Evolutionary conservation across 2,113 vertebrate genomes (phyloP).

Genomic region (Vidua macroura): DNA sequence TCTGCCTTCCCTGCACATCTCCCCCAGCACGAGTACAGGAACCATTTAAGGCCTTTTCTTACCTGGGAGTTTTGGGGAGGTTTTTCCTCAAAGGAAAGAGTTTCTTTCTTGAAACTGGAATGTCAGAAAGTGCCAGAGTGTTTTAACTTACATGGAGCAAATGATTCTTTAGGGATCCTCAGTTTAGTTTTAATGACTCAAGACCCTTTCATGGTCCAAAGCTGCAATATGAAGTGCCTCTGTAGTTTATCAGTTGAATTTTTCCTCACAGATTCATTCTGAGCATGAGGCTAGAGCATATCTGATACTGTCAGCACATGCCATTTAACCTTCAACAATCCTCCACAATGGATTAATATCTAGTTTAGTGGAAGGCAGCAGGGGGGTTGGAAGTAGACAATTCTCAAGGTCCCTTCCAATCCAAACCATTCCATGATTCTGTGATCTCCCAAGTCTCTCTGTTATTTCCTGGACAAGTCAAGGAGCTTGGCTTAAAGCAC

Average conservation of each 20-base stretch:
- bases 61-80: not conserved
- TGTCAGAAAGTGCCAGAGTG: not conserved
- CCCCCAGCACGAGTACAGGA: rapidly evolving
- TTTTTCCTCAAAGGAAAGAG: not conserved
- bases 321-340: not conserved
- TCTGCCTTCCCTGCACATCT: not conserved
- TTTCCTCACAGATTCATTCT: not conserved
- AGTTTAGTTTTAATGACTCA: not conserved
- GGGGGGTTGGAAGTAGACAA: not conserved
- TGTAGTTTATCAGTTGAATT: not conserved
- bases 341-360: not conserved
- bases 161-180: not conserved
- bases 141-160: not conserved
- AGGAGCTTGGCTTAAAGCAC: not conserved
- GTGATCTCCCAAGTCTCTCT: not conserved
- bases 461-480: not conserved
- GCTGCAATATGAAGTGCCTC: not conserved
- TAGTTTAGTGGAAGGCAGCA: not conserved
- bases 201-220: not conserved
- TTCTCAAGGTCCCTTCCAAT: not conserved
- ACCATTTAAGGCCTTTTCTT: not conserved
- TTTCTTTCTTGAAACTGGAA: not conserved
- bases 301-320: not conserved
- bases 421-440: not conserved
- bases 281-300: not conserved